phyloP scores from a whole-genome alignment of 2,797 vertebrate species.

The Myripristis jacobus region DNA sequence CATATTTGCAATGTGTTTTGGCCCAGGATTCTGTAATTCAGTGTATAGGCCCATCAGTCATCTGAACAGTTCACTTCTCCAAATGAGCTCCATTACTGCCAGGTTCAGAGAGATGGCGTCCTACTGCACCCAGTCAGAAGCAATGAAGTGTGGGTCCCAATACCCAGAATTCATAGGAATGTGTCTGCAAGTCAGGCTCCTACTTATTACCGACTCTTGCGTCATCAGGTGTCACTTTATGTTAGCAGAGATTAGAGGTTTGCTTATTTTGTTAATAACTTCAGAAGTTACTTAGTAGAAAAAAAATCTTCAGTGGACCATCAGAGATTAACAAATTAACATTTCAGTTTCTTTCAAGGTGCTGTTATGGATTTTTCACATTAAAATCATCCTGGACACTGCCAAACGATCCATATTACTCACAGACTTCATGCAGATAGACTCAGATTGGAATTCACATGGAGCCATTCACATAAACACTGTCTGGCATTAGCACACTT shows the following conservation, averaged over 20 bases:
- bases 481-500: too few species aligned
- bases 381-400: constrained; percentile 10
- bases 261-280: constrained; percentile 39
- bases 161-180: constrained; percentile 52
- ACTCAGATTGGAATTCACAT: constrained; percentile 14
- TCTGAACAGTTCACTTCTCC: constrained; percentile 12
- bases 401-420: constrained; percentile 31
- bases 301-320: constrained; percentile 41
- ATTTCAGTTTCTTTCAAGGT: constrained; percentile 11
- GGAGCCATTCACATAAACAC: too few species aligned
- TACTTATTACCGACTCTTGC: constrained; percentile 67
- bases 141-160: constrained; percentile 14
- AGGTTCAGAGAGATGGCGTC: constrained; percentile 23
- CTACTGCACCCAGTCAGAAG: constrained; percentile 29
- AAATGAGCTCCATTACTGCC: constrained; percentile 27
- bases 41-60: constrained; percentile 15
- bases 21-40: not conserved
- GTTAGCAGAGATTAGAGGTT: constrained; percentile 58
- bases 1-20: constrained; percentile 17
- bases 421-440: constrained; percentile 30
- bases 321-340: constrained; percentile 4
- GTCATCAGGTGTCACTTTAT: constrained; percentile 63
- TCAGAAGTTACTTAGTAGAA: constrained; percentile 4
- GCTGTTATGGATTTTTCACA: constrained; percentile 10
- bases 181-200: constrained; percentile 43